Evolutionary conservation across 2,113 vertebrate genomes (phyloP).

Genomic region (Nansenia antarctica): DNA sequence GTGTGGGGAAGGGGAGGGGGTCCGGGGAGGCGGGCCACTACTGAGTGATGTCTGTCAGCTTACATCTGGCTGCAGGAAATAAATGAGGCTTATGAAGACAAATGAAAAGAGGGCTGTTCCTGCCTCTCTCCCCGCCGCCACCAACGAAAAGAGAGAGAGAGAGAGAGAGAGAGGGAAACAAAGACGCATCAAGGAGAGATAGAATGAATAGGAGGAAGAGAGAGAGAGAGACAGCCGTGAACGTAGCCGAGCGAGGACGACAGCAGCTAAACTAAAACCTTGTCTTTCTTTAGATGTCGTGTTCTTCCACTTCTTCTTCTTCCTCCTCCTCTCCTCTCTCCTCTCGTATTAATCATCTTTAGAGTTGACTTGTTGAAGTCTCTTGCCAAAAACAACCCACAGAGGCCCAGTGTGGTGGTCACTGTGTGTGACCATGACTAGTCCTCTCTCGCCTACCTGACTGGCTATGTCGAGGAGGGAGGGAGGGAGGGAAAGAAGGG

Average conservation of each 20-base stretch:
- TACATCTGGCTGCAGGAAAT: slow-evolving; percentile 91
- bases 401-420: slow-evolving; percentile 30
- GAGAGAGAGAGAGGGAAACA: slow-evolving; percentile 64
- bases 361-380: no score
- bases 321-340: not conserved
- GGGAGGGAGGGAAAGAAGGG: not conserved
- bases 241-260: slow-evolving; percentile 7
- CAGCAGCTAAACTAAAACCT: not conserved
- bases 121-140: no score
- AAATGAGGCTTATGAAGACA: slow-evolving; percentile 95
- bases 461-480: slow-evolving; percentile 13
- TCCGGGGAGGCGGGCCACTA: slow-evolving; percentile 74
- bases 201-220: slow-evolving; percentile 5
- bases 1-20: slow-evolving; percentile 67
- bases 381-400: slow-evolving; percentile 14
- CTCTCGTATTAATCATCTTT: not conserved
- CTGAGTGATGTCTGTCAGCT: slow-evolving; percentile 94
- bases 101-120: slow-evolving; percentile 79
- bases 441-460: slow-evolving; percentile 23
- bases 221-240: slow-evolving; percentile 21
- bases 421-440: slow-evolving; percentile 4
- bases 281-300: not conserved
- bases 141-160: slow-evolving; percentile 75
- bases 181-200: slow-evolving; percentile 17
- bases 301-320: slow-evolving; percentile 1